These are phyloP conservation scores for Danio rerio DNA, from an alignment of 2,113 vertebrate species.

Conservation along the genomic window DNA sequence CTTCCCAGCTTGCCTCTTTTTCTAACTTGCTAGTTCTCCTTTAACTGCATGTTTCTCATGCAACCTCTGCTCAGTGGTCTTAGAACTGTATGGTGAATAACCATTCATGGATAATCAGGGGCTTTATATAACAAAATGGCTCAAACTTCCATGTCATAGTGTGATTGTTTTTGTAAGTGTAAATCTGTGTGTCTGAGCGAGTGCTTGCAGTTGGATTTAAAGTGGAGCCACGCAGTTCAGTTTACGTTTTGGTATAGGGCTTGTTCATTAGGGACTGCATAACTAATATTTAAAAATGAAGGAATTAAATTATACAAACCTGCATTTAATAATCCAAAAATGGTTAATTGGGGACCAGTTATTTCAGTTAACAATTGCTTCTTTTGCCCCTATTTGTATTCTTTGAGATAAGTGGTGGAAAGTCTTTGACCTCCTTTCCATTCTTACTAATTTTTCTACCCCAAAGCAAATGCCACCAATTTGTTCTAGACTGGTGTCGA, in stretches of 20 bases:
- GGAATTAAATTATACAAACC: not conserved
- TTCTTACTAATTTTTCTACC: slow-evolving; percentile 4
- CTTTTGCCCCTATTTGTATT: slow-evolving; percentile 9
- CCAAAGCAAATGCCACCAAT: slow-evolving; percentile 31
- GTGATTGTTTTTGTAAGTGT: slow-evolving; percentile 38
- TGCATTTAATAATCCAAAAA: not conserved
- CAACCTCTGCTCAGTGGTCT: slow-evolving; percentile 59
- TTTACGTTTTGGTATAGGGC: slow-evolving; percentile 44
- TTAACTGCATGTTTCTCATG: slow-evolving; percentile 61
- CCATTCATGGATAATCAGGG: slow-evolving; percentile 58
- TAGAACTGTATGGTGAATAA: slow-evolving; percentile 60
- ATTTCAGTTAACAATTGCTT: slow-evolving; percentile 39
- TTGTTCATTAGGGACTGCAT: slow-evolving; percentile 38
- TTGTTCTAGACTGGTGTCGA: slow-evolving; percentile 44
- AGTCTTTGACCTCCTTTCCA: slow-evolving; percentile 26
- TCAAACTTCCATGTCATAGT: slow-evolving; percentile 43
- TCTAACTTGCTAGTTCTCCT: slow-evolving; percentile 54
- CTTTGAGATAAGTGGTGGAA: not conserved
- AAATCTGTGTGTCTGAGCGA: slow-evolving; percentile 42
- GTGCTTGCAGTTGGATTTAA: slow-evolving; percentile 33
- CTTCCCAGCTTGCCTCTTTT: slow-evolving; percentile 58
- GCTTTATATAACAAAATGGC: slow-evolving; percentile 54
- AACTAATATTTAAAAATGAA: not conserved
- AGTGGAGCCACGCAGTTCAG: slow-evolving; percentile 31
- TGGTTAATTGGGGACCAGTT: slow-evolving; percentile 43